phyloP scores from a whole-genome alignment of 2,888 invertebrate species.

The Athalia circularis region DNA sequence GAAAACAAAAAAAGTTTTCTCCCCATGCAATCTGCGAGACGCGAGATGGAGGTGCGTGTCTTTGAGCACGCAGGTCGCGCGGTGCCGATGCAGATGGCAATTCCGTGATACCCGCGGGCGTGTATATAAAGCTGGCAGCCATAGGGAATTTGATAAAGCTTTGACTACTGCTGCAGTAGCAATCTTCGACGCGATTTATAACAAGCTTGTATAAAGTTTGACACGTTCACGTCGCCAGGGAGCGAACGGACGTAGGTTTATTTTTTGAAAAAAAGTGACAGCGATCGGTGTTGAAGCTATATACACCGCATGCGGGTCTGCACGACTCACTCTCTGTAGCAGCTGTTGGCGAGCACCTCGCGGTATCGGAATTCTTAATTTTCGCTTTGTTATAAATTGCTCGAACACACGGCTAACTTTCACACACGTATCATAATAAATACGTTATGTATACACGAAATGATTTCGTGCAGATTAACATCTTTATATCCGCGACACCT shows the following conservation, averaged over 20 bases:
- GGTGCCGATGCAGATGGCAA: conserved; percentile 19
- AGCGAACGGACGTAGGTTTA: neutral
- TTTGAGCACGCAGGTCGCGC: conserved; percentile 24
- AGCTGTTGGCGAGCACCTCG: neutral
- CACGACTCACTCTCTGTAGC: too few relatives aligned
- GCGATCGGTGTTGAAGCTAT: neutral
- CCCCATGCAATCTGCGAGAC: conserved; percentile 7
- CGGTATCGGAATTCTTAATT: conserved; percentile 3
- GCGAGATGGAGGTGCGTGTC: conserved; percentile 34
- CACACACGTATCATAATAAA: neutral
- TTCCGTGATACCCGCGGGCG: conserved; percentile 18
- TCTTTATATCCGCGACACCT: neutral
- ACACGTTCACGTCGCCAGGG: neutral
- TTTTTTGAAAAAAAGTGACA: neutral
- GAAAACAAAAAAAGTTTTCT: too few relatives aligned
- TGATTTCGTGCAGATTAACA: conserved; percentile 27
- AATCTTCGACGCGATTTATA: conserved; percentile 33
- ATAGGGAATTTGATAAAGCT: conserved; percentile 33
- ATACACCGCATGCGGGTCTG: too few relatives aligned
- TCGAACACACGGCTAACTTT: neutral
- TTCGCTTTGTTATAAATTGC: conserved; percentile 2
- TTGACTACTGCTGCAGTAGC: conserved; percentile 13
- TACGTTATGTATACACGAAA: conserved; percentile 12
- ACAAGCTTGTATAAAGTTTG: neutral
- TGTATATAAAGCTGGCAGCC: too few relatives aligned